Evolutionary conservation across 2,888 invertebrate genomes (phyloP).

Genomic region (Neoascia interrupta): DNA sequence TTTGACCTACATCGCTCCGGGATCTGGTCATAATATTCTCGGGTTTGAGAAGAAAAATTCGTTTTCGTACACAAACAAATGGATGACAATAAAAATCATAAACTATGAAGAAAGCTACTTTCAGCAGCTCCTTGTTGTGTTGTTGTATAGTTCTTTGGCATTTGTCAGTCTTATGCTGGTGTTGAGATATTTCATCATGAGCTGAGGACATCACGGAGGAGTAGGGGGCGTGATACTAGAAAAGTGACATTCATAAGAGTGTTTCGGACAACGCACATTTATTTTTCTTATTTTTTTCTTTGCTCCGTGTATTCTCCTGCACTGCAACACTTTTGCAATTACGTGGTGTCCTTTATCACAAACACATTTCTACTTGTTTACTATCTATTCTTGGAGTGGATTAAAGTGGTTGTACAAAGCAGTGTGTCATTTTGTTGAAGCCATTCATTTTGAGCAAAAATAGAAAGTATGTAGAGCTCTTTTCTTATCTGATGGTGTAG

Average conservation of each 20-base stretch:
- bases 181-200: conserved; percentile 7
- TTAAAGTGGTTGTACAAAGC: conserved; percentile 19
- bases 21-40: conserved; percentile 4
- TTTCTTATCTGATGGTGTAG: conserved; percentile 6
- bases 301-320: conserved; percentile 2
- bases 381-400: conserved; percentile 11
- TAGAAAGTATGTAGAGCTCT: not conserved
- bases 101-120: conserved; percentile 7
- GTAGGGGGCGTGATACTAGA: not conserved
- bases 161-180: conserved; percentile 5
- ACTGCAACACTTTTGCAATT: conserved; percentile 35
- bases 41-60: not conserved
- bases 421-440: conserved; percentile 24
- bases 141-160: conserved; percentile 14
- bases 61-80: conserved; percentile 10
- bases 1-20: conserved; percentile 9
- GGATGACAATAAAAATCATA: conserved; percentile 32
- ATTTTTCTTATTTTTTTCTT: not conserved
- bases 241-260: conserved; percentile 18
- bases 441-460: conserved; percentile 2
- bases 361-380: conserved; percentile 21
- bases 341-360: conserved; percentile 27
- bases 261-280: conserved; percentile 23
- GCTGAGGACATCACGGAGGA: not conserved
- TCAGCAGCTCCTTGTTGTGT: not conserved